These are phyloP conservation scores for Spongilla lacustris DNA, from an alignment of 37 sponge, comb jelly and placozoan genomes.

Conservation along the genomic window DNA sequence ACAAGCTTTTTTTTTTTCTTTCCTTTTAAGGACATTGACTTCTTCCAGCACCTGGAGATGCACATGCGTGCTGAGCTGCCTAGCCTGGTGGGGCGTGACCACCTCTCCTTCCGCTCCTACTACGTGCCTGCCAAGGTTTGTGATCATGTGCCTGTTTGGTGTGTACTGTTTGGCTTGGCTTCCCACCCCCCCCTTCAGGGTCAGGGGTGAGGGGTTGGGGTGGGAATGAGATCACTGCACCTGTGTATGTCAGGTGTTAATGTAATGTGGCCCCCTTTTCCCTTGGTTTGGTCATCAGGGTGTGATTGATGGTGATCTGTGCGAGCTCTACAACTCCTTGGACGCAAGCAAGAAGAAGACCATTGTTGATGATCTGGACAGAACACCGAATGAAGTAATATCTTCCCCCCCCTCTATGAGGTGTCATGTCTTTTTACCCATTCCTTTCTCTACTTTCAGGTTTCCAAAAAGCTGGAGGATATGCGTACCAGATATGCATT, in stretches of 20 bases:
- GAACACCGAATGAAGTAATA: slow-evolving; percentile 90
- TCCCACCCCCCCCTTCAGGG: too few species aligned
- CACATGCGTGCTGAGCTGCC: slow-evolving; percentile 91
- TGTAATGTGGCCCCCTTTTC: background rate
- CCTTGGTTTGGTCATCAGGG: slow-evolving; percentile 28
- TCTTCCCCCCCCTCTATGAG: background rate
- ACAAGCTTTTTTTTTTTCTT: too few species aligned
- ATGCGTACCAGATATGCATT: slow-evolving; percentile 95
- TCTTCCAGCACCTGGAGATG: slow-evolving; percentile 99
- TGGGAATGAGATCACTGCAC: too few species aligned
- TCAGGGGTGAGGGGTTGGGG: too few species aligned
- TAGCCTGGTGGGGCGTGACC: slow-evolving; percentile 90
- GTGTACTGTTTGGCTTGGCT: background rate
- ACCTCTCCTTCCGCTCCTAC: slow-evolving; percentile 90
- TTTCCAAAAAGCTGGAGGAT: slow-evolving; percentile 98
- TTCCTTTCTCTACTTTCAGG: slow-evolving; percentile 62
- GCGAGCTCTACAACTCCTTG: slow-evolving; percentile 96
- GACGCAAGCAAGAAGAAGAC: slow-evolving; percentile 82
- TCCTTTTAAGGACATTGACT: slow-evolving; percentile 89
- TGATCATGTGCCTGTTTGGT: slow-evolving; percentile 18
- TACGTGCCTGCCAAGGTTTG: slow-evolving; percentile 89
- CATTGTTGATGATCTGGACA: slow-evolving; percentile 92
- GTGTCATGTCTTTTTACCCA: background rate
- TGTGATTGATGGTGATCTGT: slow-evolving; percentile 96
- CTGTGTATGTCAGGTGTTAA: too few species aligned